A percentile compares a stretch with the other conserved stretches of the same genome.
These are phyloP conservation scores for Acanthoscelides obtectus DNA, from an alignment of 2,888 invertebrate species.

Conservation along the genomic window DNA sequence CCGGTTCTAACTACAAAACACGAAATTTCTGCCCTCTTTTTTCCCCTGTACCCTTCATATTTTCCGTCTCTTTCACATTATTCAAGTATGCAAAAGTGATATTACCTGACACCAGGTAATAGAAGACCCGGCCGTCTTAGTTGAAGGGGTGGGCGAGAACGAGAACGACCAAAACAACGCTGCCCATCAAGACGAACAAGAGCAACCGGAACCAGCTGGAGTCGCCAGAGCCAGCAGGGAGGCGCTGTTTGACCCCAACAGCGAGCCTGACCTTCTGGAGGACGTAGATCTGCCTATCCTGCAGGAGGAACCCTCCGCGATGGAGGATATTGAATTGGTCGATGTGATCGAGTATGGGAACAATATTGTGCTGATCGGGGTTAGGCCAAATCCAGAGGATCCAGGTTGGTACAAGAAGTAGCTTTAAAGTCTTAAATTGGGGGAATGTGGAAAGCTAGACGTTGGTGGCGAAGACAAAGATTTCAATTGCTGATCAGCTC, in stretches of 20 bases:
- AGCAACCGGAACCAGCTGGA: not conserved
- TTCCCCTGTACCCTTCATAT: too few relatives aligned
- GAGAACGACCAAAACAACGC: slow-evolving; percentile 10
- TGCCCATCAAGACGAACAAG: slow-evolving; percentile 1
- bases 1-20: too few relatives aligned
- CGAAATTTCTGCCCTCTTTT: too few relatives aligned
- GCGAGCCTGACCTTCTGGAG: slow-evolving; percentile 39
- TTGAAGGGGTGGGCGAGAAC: not conserved
- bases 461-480: too few relatives aligned
- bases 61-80: not conserved
- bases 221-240: slow-evolving; percentile 39
- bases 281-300: slow-evolving; percentile 35
- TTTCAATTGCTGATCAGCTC: too few relatives aligned
- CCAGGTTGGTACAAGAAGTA: not conserved
- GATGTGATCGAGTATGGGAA: slow-evolving; percentile 6
- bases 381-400: not conserved
- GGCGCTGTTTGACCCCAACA: slow-evolving; percentile 43
- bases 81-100: not conserved
- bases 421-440: too few relatives aligned
- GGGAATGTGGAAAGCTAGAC: too few relatives aligned
- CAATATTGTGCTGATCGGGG: not conserved
- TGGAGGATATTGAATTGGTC: not conserved
- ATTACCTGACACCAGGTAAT: not conserved
- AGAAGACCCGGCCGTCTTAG: not conserved
- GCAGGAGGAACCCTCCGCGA: slow-evolving; percentile 8